Evolutionary conservation across 1,140 invertebrate species (phyloP), one percentile per base, ranked within the genome.

Genomic region (Panagrolaimus sp.): DNA sequence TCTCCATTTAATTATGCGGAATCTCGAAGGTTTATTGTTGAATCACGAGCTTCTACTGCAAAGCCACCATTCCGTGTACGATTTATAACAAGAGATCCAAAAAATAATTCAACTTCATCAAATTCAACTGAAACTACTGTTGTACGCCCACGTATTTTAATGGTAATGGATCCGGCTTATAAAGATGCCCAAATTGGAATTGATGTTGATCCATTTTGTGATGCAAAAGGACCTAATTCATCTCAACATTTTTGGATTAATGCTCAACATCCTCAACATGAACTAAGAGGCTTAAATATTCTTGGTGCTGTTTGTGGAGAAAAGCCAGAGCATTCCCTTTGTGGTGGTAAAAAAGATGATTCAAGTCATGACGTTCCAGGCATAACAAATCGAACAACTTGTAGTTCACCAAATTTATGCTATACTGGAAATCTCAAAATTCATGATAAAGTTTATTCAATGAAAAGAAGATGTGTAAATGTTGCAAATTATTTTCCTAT

Each of bases 1-100:
- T 74, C 76, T 8, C 79, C 79, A 11, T 82, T 80, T 25, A 71
- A 70, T 11, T 80, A 82, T 69, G 68, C 74, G 1, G 78, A 82
- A 62, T 76, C 76, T 9, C 72, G 69, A n/a, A 73, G 76, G 44
- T 80, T 80, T 63, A 57, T 80, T 7, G 68, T 82, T 16, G 73
- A 82, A 66, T 75, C 75, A 7, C 47, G 57, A 16, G 67, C 72
- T 2, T 27, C 43, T 3, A 75, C 66, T 31, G 51, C 63, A 3
- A 62, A 51, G n/a, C 42, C 51, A 16, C 51, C 51, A 57, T 57
- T 57, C 51, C 20, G 51, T 20, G 20, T 57, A n/a, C 51, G 51
- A 2, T 57, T 57, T 16, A 9, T 57, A 1, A 57, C 66, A 23
- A 27, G 42, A 61, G 66, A 42, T 11, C 47, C 27, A 62, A 20